A percentile compares a stretch with the other conserved stretches of the same genome.
These are phyloP conservation scores for Archocentrus centrarchus DNA, from an alignment of 2,113 vertebrate species.

Conservation along the genomic window DNA sequence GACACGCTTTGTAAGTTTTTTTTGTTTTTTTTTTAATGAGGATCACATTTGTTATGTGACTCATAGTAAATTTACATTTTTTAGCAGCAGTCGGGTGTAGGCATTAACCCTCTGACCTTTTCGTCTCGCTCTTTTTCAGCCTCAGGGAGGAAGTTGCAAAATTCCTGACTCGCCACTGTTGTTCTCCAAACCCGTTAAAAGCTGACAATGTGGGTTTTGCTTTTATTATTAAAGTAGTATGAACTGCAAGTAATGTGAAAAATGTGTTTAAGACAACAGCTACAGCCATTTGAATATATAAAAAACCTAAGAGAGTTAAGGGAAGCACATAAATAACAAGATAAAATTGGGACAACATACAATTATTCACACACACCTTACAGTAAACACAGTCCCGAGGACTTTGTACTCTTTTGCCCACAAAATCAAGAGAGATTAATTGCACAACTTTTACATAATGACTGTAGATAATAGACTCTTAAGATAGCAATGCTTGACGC, in stretches of 20 bases:
- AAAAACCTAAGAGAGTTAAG: neutral
- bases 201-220: constrained; percentile 84
- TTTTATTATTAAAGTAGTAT: neutral
- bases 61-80: neutral
- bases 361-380: neutral
- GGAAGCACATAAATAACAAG: neutral
- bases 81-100: neutral
- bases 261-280: neutral
- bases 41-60: neutral
- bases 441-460: neutral
- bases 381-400: neutral
- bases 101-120: neutral
- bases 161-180: constrained; percentile 89
- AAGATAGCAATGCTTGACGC: neutral
- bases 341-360: neutral
- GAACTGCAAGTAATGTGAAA: neutral
- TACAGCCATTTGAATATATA: neutral
- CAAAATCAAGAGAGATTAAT: neutral
- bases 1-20: constrained; percentile 91
- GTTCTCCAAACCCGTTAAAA: constrained; percentile 82
- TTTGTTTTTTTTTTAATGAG: neutral
- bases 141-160: constrained; percentile 87
- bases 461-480: neutral
- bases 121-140: constrained; percentile 71
- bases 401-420: neutral